phyloP scores from a whole-genome alignment of 2,113 vertebrate genomes.

The Syrmaticus mikado region DNA sequence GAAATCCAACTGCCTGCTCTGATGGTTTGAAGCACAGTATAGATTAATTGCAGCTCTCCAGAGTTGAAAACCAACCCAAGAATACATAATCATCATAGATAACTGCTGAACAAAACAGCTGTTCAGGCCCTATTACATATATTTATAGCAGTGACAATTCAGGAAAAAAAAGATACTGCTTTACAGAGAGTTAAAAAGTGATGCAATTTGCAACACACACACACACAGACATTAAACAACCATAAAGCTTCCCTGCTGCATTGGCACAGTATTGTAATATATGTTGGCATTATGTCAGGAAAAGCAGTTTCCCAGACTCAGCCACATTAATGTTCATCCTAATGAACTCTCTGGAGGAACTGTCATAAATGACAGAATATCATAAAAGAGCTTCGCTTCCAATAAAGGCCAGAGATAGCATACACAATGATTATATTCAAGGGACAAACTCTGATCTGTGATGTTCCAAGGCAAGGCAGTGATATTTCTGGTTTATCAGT shows the following conservation, averaged over 20 bases:
- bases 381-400: neutral
- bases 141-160: conserved; percentile 38
- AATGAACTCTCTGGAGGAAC: conserved; percentile 68
- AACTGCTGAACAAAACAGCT: conserved; percentile 46
- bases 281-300: conserved; percentile 39
- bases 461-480: conserved; percentile 1
- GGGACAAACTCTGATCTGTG: neutral
- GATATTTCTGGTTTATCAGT: conserved; percentile 50
- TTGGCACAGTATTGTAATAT: neutral
- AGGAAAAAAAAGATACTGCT: neutral
- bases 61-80: neutral
- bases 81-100: neutral
- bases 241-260: conserved; percentile 6
- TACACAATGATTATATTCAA: conserved; percentile 4
- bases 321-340: conserved; percentile 64
- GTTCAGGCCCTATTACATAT: neutral
- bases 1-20: neutral
- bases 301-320: conserved; percentile 43
- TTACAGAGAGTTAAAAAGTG: conserved; percentile 11
- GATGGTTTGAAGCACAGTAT: neutral
- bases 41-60: conserved; percentile 24
- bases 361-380: conserved; percentile 59
- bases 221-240: neutral
- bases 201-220: conserved; percentile 41
- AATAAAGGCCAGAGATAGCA: conserved; percentile 36